Evolutionary conservation across 2,113 vertebrate species (phyloP).

Genomic region (Struthidea cinerea): DNA sequence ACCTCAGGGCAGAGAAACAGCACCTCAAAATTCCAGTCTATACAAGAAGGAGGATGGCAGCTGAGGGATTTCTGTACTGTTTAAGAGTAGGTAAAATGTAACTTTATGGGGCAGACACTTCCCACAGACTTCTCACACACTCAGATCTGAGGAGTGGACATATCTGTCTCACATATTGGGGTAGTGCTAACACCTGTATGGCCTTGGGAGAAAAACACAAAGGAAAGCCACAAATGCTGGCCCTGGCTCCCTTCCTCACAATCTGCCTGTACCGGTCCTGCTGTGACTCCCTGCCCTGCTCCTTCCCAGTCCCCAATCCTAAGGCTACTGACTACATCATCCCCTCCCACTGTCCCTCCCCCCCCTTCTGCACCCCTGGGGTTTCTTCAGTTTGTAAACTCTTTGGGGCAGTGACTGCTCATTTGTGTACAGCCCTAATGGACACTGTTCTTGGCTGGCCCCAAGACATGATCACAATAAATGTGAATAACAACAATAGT

Average conservation of each 20-base stretch:
- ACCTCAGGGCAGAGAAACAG: background rate
- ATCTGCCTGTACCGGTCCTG: too few relatives aligned
- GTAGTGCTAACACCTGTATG: background rate
- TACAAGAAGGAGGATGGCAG: background rate
- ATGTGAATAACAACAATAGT: slow-evolving; percentile 1
- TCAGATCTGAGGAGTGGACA: background rate
- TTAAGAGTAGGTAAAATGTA: background rate
- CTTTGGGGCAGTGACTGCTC: background rate
- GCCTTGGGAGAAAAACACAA: background rate
- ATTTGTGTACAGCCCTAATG: fast-evolving
- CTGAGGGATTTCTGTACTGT: background rate
- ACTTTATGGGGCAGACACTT: background rate
- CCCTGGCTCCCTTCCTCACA: background rate
- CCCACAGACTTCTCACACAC: background rate
- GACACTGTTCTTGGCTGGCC: background rate
- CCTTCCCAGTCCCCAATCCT: background rate
- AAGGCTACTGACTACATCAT: background rate
- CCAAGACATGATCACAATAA: background rate
- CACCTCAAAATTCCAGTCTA: background rate
- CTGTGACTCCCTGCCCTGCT: background rate
- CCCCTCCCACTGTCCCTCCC: fast-evolving
- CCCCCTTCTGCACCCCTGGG: background rate
- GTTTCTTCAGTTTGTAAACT: background rate
- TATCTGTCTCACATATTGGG: background rate
- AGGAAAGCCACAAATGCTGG: background rate